Percentiles rank a stretch among this genome's conserved stretches.
phyloP scores from a whole-genome alignment of 2,888 invertebrate genomes.

The Scaptomyza tumidula region DNA sequence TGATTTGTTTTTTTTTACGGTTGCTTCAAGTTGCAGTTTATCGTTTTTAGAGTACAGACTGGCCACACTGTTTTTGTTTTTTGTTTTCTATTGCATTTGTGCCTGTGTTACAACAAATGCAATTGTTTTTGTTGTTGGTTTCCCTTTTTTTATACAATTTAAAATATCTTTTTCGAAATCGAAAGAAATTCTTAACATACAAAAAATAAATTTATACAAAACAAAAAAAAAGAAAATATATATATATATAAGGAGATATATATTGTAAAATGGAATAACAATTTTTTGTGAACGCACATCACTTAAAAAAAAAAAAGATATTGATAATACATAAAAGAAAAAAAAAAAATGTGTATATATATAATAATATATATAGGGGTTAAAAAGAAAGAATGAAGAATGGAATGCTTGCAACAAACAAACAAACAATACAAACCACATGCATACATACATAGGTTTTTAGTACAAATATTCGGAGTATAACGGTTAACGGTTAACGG shows the following conservation, averaged over 20 bases:
- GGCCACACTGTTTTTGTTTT: conserved; percentile 8
- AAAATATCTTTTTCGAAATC: conserved; percentile 49
- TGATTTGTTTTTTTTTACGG: conserved; percentile 35
- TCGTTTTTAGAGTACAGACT: conserved; percentile 10
- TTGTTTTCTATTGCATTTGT: conserved; percentile 14
- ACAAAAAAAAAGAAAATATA: conserved; percentile 26
- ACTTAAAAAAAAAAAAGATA: conserved; percentile 13
- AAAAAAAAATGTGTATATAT: background rate
- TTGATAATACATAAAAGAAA: conserved; percentile 14
- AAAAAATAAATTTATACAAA: conserved; percentile 13
- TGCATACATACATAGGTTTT: conserved; percentile 3
- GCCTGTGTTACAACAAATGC: background rate
- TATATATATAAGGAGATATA: conserved; percentile 24
- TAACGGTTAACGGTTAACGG: conserved; percentile 14
- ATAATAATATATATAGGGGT: background rate
- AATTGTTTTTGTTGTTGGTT: background rate
- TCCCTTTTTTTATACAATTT: conserved; percentile 48
- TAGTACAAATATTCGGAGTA: conserved; percentile 56
- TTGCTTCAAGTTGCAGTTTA: conserved; percentile 11
- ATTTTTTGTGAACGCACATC: conserved; percentile 59
- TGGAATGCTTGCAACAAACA: conserved; percentile 35
- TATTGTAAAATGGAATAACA: conserved; percentile 60
- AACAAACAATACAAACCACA: conserved; percentile 36
- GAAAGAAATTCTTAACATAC: conserved; percentile 17
- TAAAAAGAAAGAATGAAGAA: conserved; percentile 18